These are phyloP conservation scores for Sphaerophoria rueppellii DNA, from an alignment of 2,888 invertebrate genomes.

Conservation along the genomic window DNA sequence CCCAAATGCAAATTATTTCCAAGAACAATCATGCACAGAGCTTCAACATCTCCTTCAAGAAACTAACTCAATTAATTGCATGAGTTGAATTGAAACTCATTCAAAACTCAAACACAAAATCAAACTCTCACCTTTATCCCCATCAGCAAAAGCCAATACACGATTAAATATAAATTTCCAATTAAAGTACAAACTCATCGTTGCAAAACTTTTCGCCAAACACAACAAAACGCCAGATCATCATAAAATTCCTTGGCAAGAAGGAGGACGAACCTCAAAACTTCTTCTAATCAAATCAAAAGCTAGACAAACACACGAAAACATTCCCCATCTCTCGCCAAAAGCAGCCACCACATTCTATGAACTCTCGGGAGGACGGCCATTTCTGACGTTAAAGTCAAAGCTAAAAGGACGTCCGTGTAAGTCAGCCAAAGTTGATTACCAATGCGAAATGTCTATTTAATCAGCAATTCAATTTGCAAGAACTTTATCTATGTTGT, in stretches of 20 bases:
- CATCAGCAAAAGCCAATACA: background rate
- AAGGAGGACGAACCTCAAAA: slow-evolving; percentile 3
- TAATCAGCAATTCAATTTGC: slow-evolving; percentile 73
- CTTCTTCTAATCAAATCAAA: slow-evolving; percentile 65
- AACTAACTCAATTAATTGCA: no score
- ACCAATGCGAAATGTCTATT: slow-evolving; percentile 73
- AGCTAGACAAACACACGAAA: slow-evolving; percentile 59
- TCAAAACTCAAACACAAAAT: slow-evolving; percentile 36
- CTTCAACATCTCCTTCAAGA: no score
- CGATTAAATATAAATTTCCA: slow-evolving; percentile 31
- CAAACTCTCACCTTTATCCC: background rate
- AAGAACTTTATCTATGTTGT: slow-evolving; percentile 69
- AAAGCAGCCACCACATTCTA: slow-evolving; percentile 5
- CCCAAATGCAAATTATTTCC: no score
- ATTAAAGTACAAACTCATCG: slow-evolving; percentile 16
- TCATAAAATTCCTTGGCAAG: slow-evolving; percentile 49
- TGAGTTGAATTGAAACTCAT: background rate
- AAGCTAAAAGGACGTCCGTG: background rate
- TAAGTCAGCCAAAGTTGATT: slow-evolving; percentile 60
- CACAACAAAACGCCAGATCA: slow-evolving; percentile 44
- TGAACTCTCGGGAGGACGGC: background rate
- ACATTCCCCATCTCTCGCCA: background rate
- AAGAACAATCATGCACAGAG: no score
- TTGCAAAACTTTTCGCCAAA: slow-evolving; percentile 3
- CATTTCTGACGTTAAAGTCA: background rate